Percentiles rank a stretch among this genome's conserved stretches.
These are phyloP conservation scores for Enteromius argenteus DNA, from an alignment of 2,797 vertebrate genomes.

Conservation along the genomic window DNA sequence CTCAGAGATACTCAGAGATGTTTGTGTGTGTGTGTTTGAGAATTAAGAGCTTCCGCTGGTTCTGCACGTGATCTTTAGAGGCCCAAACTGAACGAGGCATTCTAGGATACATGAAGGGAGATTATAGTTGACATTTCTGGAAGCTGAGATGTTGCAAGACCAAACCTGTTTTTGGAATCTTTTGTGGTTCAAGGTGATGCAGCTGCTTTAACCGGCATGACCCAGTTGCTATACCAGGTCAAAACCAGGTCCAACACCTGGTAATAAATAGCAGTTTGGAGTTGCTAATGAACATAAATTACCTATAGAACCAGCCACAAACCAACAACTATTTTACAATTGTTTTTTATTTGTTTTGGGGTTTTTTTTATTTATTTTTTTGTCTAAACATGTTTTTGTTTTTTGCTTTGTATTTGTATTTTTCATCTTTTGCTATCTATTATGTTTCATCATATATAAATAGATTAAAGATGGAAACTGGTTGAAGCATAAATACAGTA, in stretches of 20 bases:
- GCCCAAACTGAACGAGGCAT: not conserved
- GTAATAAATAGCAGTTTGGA: not conserved
- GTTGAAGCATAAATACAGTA: too few relatives aligned
- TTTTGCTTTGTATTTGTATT: too few relatives aligned
- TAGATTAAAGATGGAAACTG: too few relatives aligned
- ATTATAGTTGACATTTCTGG: constrained; percentile 2
- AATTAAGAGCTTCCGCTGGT: constrained; percentile 8
- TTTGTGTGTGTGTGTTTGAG: constrained; percentile 30
- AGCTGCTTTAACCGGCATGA: not conserved
- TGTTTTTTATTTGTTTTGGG: not conserved
- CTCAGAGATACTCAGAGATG: constrained; percentile 4
- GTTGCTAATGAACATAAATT: not conserved
- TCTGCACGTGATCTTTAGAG: not conserved
- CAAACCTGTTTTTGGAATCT: not conserved
- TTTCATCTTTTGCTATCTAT: too few relatives aligned
- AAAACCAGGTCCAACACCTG: not conserved
- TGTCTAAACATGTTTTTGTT: too few relatives aligned
- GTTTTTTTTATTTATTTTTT: too few relatives aligned
- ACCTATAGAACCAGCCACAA: not conserved
- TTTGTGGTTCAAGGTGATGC: not conserved
- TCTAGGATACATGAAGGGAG: constrained; percentile 4
- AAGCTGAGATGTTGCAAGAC: not conserved
- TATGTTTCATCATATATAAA: too few relatives aligned
- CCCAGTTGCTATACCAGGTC: not conserved
- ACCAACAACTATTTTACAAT: not conserved